Evolutionary conservation across 2,888 invertebrate species (phyloP).

Genomic region (Zeuzera pyrina): DNA sequence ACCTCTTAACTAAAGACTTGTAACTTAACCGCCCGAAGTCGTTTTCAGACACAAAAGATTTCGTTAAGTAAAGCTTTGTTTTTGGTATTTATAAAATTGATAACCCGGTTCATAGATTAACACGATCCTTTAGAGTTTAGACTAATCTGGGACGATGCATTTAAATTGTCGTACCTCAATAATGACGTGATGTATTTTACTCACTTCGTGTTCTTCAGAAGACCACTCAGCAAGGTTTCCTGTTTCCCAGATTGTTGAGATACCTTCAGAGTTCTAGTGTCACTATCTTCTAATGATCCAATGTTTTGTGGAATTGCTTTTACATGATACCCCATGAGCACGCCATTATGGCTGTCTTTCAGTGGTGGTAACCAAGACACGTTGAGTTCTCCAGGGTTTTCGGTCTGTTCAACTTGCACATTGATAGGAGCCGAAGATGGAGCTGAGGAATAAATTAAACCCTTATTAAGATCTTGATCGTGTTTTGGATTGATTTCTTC

Average conservation of each 20-base stretch:
- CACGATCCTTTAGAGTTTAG: too few species aligned
- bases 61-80: too few species aligned
- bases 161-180: too few species aligned
- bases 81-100: too few species aligned
- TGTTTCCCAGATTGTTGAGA: constrained; percentile 49
- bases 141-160: too few species aligned
- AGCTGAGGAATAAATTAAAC: constrained; percentile 40
- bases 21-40: too few species aligned
- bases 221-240: constrained; percentile 57
- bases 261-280: constrained; percentile 50
- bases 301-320: constrained; percentile 52
- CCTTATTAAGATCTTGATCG: not conserved
- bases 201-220: constrained; percentile 72
- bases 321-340: constrained; percentile 54
- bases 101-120: too few species aligned
- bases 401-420: constrained; percentile 51
- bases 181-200: too few species aligned
- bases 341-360: constrained; percentile 52
- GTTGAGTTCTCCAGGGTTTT: constrained; percentile 53
- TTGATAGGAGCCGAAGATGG: constrained; percentile 54
- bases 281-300: constrained; percentile 42
- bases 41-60: too few species aligned
- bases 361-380: constrained; percentile 55
- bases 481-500: too few species aligned
- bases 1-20: too few species aligned